Conservation (phyloP, 2,113 vertebrate species). For the Cinclus cinclus region DNA sequence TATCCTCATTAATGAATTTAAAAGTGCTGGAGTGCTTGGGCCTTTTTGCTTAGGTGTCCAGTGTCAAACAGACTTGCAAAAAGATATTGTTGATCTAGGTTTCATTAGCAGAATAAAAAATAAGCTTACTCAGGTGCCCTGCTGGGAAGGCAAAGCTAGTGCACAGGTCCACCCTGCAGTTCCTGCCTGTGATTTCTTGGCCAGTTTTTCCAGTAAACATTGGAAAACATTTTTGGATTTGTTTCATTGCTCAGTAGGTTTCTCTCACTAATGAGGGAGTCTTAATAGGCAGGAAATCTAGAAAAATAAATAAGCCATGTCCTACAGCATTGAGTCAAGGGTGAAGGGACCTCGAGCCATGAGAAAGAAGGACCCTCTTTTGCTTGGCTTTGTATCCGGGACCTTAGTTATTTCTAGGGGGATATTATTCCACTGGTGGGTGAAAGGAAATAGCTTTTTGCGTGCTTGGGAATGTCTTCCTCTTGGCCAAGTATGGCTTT, state of each 20-base stretch:
- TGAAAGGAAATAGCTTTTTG: neutral
- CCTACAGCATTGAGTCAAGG: neutral
- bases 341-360: neutral
- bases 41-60: neutral
- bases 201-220: slow-evolving; percentile 27
- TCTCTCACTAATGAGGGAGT: slow-evolving; percentile 34
- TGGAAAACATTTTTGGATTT: slow-evolving; percentile 14
- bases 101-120: slow-evolving; percentile 37
- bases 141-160: neutral
- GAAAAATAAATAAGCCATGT: slow-evolving; percentile 10
- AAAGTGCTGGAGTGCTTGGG: neutral
- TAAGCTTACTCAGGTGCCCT: neutral
- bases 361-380: neutral
- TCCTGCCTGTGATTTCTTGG: slow-evolving; percentile 30
- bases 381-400: neutral
- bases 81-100: neutral
- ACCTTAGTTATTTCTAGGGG: neutral
- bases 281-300: slow-evolving; percentile 12
- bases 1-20: neutral
- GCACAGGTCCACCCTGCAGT: slow-evolving; percentile 6
- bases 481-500: neutral
- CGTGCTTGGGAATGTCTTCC: neutral
- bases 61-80: neutral
- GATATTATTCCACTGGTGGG: neutral
- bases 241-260: slow-evolving; percentile 51